A percentile compares a stretch with the other conserved stretches of the same genome.
Conservation (phyloP, 2,888 invertebrate species). For the Agriotes lineatus region DNA sequence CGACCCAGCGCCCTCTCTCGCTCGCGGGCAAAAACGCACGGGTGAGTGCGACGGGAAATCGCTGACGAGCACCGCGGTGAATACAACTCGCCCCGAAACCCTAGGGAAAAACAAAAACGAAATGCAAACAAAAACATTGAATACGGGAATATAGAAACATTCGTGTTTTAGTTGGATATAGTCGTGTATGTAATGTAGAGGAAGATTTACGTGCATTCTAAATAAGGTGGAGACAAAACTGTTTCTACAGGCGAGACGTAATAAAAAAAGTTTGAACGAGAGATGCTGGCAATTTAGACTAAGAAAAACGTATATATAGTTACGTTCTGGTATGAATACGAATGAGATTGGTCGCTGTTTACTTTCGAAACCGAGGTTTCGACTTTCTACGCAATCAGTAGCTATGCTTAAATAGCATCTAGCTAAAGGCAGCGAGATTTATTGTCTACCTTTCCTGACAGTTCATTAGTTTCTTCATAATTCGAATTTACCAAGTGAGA, state of each 20-base stretch:
- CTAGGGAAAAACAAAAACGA: slow-evolving; percentile 33
- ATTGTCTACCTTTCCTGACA: too few species aligned
- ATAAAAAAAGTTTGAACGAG: too few species aligned
- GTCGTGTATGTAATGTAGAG: neutral
- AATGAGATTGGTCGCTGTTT: too few species aligned
- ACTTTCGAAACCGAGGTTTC: too few species aligned
- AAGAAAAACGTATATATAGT: too few species aligned
- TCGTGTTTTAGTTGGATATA: slow-evolving; percentile 12
- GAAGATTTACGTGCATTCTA: slow-evolving; percentile 27
- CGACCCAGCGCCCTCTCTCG: neutral
- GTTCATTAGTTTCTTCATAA: too few species aligned
- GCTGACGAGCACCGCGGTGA: slow-evolving; percentile 13
- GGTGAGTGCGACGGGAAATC: slow-evolving; percentile 13
- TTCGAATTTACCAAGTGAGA: too few species aligned
- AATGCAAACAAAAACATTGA: slow-evolving; percentile 39
- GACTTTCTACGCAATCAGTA: too few species aligned
- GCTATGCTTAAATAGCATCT: too few species aligned
- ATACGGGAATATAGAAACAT: slow-evolving; percentile 29
- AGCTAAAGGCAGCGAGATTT: too few species aligned
- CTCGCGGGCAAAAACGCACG: neutral
- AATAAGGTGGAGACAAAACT: slow-evolving; percentile 23
- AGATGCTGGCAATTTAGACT: too few species aligned
- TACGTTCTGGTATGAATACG: too few species aligned
- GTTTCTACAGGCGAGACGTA: slow-evolving; percentile 6
- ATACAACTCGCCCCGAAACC: slow-evolving; percentile 34